Evolutionary conservation across 2,113 vertebrate species (phyloP).

Genomic region (Alexandromys fortis): DNA sequence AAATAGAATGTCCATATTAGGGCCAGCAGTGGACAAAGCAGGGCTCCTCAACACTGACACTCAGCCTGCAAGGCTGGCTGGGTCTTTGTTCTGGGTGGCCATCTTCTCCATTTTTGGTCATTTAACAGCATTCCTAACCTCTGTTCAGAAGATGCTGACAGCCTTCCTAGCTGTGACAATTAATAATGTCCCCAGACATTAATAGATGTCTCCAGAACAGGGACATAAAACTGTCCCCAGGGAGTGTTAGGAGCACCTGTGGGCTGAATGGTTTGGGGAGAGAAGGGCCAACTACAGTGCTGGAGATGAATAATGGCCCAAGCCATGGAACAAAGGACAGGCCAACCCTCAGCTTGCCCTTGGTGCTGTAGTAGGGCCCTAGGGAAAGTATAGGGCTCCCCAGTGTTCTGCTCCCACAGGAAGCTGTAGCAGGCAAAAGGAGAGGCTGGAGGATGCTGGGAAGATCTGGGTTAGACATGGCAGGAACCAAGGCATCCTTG

Average conservation of each 20-base stretch:
- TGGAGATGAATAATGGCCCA: not conserved
- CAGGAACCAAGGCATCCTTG: not conserved
- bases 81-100: not conserved
- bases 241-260: not conserved
- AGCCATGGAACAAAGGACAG: accelerated
- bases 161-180: not conserved
- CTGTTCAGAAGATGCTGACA: no score
- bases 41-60: accelerated
- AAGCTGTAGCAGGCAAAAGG: not conserved
- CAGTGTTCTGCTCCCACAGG: not conserved
- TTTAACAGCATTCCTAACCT: not conserved
- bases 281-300: no score
- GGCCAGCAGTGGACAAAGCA: accelerated
- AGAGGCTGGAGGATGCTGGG: not conserved
- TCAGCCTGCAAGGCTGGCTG: accelerated
- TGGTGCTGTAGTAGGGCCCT: accelerated
- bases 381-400: accelerated
- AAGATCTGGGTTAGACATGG: not conserved
- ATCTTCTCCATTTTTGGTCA: not conserved
- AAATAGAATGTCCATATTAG: not conserved
- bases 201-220: not conserved
- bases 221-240: not conserved
- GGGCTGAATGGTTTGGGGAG: not conserved
- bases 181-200: not conserved
- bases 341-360: accelerated